A percentile compares a stretch with the other conserved stretches of the same genome.
These are phyloP conservation scores for Ophonus ardosiacus DNA, from an alignment of 2,888 invertebrate genomes.

Conservation along the genomic window DNA sequence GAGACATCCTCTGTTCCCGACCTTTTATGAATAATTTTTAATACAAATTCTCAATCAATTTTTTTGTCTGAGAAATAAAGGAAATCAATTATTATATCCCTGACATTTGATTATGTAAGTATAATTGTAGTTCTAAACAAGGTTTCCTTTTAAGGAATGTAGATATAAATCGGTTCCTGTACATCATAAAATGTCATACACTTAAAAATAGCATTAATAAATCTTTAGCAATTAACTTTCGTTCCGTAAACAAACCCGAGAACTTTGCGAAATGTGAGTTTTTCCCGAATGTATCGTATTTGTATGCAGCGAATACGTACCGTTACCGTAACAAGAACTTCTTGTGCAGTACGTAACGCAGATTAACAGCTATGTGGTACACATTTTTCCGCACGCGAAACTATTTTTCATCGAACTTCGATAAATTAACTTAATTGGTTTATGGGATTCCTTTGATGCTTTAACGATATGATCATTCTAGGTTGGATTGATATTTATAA, in stretches of 20 bases:
- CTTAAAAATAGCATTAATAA: neutral
- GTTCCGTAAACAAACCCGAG: slow-evolving; percentile 22
- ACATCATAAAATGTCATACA: neutral
- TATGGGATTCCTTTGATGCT: slow-evolving; percentile 4
- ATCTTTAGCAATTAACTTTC: neutral
- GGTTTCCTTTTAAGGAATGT: slow-evolving; percentile 19
- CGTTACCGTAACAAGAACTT: slow-evolving; percentile 36
- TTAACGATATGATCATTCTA: neutral
- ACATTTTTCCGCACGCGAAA: slow-evolving; percentile 28
- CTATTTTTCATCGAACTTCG: slow-evolving; percentile 13
- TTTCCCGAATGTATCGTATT: slow-evolving; percentile 24
- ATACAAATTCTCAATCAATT: neutral
- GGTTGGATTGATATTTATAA: neutral
- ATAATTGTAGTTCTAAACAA: slow-evolving; percentile 7
- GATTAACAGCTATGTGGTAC: slow-evolving; percentile 42
- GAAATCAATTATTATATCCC: neutral
- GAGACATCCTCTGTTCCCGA: too few species aligned
- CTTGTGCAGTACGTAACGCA: slow-evolving; percentile 1
- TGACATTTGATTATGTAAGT: slow-evolving; percentile 7
- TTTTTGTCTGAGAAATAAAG: neutral
- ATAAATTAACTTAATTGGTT: slow-evolving; percentile 35
- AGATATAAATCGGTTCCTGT: slow-evolving; percentile 22
- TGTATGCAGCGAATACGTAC: slow-evolving; percentile 23
- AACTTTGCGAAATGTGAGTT: neutral
- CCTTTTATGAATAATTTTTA: too few species aligned